Percentiles rank a stretch among this genome's conserved stretches.
These are phyloP conservation scores for Brachionus paranguensis DNA, from an alignment of 1,140 invertebrate genomes.

Conservation along the genomic window DNA sequence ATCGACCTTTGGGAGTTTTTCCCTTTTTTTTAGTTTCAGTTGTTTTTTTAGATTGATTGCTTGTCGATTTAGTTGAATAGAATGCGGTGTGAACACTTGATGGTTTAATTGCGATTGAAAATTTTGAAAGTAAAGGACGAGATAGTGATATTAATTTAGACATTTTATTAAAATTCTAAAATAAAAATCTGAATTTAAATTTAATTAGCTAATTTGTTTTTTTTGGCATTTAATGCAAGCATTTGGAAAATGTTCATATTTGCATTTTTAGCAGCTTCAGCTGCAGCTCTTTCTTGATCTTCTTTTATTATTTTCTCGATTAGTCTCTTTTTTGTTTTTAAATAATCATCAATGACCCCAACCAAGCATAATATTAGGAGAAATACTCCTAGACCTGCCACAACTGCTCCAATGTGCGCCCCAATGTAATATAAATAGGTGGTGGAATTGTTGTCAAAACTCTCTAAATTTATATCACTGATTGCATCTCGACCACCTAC, in stretches of 20 bases:
- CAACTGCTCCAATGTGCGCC: not conserved
- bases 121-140: not conserved
- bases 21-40: not conserved
- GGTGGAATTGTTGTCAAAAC: not conserved
- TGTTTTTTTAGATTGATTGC: not conserved
- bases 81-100: not conserved
- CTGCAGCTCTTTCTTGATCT: slow-evolving; percentile 37
- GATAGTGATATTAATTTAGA: not conserved
- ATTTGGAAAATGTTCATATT: slow-evolving; percentile 40
- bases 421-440: slow-evolving; percentile 17
- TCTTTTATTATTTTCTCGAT: slow-evolving; percentile 29
- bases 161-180: not conserved
- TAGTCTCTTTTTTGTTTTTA: slow-evolving; percentile 28
- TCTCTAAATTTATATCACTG: not conserved
- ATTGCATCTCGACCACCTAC: not conserved
- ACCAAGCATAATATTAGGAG: slow-evolving; percentile 18
- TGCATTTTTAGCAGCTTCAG: slow-evolving; percentile 36
- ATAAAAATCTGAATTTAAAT: not conserved
- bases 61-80: not conserved
- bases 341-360: slow-evolving; percentile 33
- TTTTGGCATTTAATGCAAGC: slow-evolving; percentile 7
- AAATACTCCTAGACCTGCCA: not conserved
- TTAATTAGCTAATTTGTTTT: slow-evolving; percentile 1
- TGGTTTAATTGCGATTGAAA: not conserved
- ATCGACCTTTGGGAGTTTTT: slow-evolving; percentile 22